Base-by-base conservation (phyloP, 2,113 vertebrate genomes). In the Varanus salvator region DNA sequence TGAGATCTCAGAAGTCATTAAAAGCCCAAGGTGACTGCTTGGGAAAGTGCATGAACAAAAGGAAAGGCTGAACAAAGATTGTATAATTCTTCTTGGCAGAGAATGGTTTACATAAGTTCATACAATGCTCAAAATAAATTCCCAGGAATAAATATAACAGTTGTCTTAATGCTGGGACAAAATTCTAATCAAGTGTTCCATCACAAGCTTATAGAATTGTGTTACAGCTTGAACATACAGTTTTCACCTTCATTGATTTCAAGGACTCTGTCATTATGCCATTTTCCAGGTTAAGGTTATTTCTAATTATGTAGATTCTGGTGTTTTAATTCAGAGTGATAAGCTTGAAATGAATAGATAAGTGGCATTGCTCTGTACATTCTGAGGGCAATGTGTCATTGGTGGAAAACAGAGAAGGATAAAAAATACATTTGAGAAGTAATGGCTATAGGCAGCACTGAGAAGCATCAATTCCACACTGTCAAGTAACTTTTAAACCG, bases 171-270 rank as follows among this genome's bases (percentile, higher is more conserved):
- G 86, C 93, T 96, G 92, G 92, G 90, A 95, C 50, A 95, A 93
- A 95, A 94, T 89, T 60, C 87, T 96, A 97, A 97, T 97, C 96
- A 97, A 64, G 92, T 93, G 91, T 82, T 85, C 91, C 93, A 86
- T 92, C 90, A 89, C 69, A 80, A 78, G 34, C 89, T 96, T 95
- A 94, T 93, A 94, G 85, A 95, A 96, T 91, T 14, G 8, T 92
- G 89, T 93, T 95, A 90, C 93, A 44, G 38, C 38, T 44, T 44
- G 38, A 95, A 95, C 96, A 96, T 38, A 12, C 93, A 93, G 92
- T 90, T 95, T 96, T 97, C 95, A 97, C 97, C 97, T 98, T 96
- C 85, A 84, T 87, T 97, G 97, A 97, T 97, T 97, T 97, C 97
- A 98, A 98, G 97, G 97, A 96, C 97, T 95, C 91, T 91, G 92